These are phyloP conservation scores for Nomada goodeniana DNA, from an alignment of 2,888 invertebrate genomes.

Conservation along the genomic window DNA sequence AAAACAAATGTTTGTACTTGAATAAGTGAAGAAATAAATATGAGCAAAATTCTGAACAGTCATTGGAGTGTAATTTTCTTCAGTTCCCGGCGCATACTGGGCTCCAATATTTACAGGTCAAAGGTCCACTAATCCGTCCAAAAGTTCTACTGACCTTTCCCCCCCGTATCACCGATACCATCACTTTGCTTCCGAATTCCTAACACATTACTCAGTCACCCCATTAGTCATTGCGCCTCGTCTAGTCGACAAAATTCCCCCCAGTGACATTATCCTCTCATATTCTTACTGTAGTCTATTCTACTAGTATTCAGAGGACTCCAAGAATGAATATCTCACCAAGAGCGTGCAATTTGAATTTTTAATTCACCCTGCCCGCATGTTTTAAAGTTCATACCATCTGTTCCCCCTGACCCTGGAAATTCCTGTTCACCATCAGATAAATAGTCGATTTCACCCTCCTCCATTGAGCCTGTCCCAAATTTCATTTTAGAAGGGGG, in stretches of 20 bases:
- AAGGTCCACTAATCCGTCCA: neutral
- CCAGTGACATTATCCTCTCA: conserved; percentile 12
- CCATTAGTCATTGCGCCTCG: neutral
- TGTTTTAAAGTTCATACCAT: conserved; percentile 45
- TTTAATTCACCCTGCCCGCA: conserved; percentile 35
- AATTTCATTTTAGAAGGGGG: conserved; percentile 37
- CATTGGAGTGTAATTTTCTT: too few species aligned
- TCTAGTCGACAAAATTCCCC: conserved; percentile 1
- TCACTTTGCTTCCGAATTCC: conserved; percentile 14
- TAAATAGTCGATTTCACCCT: conserved; percentile 28
- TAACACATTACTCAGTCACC: conserved; percentile 1
- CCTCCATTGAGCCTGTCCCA: conserved; percentile 8
- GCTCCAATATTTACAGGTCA: too few species aligned
- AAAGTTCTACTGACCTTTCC: neutral
- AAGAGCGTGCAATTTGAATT: conserved; percentile 32
- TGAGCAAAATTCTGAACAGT: too few species aligned
- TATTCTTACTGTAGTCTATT: neutral
- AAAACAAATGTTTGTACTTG: too few species aligned
- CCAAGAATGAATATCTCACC: neutral
- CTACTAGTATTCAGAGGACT: neutral
- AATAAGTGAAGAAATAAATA: too few species aligned
- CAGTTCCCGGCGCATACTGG: too few species aligned
- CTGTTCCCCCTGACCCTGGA: conserved; percentile 31
- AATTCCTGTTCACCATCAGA: conserved; percentile 43
- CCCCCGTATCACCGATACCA: neutral